phyloP scores from a whole-genome alignment of 2,888 invertebrate genomes.

The Cryptophagus acutangulus region DNA sequence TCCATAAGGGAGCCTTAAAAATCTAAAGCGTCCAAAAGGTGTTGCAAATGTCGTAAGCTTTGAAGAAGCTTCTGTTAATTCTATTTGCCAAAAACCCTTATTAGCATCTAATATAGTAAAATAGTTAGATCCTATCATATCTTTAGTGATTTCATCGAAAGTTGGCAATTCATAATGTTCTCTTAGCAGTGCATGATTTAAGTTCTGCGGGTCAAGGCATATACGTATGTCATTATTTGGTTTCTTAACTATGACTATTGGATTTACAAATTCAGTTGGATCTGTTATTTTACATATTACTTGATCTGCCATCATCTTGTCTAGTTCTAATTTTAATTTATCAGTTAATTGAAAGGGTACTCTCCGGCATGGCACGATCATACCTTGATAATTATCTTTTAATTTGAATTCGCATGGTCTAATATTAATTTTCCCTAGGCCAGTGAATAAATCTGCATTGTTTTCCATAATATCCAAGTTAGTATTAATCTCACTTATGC shows the following conservation, averaged over 20 bases:
- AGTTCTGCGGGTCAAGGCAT: conserved; percentile 15
- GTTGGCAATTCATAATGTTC: conserved; percentile 11
- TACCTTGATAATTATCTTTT: not conserved
- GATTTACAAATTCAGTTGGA: conserved; percentile 23
- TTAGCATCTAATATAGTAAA: conserved; percentile 20
- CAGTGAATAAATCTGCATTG: conserved; percentile 2
- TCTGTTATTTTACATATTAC: conserved; percentile 6
- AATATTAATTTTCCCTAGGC: conserved; percentile 3
- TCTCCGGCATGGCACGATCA: not conserved
- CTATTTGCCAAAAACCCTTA: conserved; percentile 28
- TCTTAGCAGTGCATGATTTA: conserved; percentile 15
- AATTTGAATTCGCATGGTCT: not conserved
- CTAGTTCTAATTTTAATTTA: conserved; percentile 1
- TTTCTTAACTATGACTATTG: conserved; percentile 23
- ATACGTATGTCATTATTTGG: conserved; percentile 14
- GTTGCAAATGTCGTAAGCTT: conserved; percentile 30
- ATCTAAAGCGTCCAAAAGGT: conserved; percentile 27
- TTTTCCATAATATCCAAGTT: not conserved
- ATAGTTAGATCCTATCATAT: conserved; percentile 9
- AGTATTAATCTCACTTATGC: not conserved
- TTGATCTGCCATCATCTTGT: not conserved
- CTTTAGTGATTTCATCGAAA: conserved; percentile 13
- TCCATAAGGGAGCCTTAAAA: conserved; percentile 27
- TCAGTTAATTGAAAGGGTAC: conserved; percentile 3
- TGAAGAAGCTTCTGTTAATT: conserved; percentile 23